Evolutionary conservation across 2,113 vertebrate species (phyloP).

Genomic region (Ptilonorhynchus violaceus): DNA sequence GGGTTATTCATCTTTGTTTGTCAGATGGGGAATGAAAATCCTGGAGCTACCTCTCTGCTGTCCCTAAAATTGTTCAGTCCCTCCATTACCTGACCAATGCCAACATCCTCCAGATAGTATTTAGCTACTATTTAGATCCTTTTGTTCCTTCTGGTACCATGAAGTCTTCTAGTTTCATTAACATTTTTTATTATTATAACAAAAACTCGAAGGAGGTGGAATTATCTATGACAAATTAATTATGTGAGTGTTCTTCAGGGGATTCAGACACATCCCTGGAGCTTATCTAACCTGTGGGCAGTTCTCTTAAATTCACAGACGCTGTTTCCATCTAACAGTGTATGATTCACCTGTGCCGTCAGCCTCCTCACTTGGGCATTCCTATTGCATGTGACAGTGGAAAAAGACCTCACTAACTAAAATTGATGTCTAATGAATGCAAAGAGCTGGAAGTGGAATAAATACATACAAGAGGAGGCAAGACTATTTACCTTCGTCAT

Average conservation of each 20-base stretch:
- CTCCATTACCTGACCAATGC: background rate
- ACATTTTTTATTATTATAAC: background rate
- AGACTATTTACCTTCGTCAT: background rate
- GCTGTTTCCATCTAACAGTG: background rate
- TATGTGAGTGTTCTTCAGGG: background rate
- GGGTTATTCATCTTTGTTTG: background rate
- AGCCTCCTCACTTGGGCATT: background rate
- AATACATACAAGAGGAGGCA: background rate
- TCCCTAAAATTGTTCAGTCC: background rate
- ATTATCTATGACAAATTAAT: background rate
- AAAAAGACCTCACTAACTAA: background rate
- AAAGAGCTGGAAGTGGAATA: background rate
- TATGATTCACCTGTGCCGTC: background rate
- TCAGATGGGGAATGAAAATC: background rate
- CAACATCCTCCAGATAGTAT: background rate
- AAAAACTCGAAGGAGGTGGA: background rate
- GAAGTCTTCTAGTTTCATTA: background rate
- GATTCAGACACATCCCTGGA: background rate
- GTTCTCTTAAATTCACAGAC: background rate
- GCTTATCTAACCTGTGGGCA: background rate
- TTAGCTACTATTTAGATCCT: background rate
- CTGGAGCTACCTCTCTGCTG: background rate
- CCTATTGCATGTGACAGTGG: background rate
- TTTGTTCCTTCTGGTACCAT: background rate
- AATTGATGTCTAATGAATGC: background rate